Evolutionary conservation across 2,888 invertebrate species (phyloP), one percentile per base, ranked within the genome.

Genomic region (Conops quadrifasciatus): DNA sequence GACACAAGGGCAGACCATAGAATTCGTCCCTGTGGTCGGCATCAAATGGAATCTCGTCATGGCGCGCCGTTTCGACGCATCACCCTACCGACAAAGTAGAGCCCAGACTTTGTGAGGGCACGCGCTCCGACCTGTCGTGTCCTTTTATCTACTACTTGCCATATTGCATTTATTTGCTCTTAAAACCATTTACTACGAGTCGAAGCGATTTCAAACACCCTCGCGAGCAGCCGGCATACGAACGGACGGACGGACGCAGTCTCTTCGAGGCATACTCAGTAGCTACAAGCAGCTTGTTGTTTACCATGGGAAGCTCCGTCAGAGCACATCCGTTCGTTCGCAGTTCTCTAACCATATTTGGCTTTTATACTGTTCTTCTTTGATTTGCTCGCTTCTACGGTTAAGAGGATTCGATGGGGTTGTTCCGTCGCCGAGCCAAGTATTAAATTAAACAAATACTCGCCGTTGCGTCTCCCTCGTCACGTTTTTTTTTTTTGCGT

Each of bases 101-200:
- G 49, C 11, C 2, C 3, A 49, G 49, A n/a, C n/a, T 49, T 49
- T 4, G 24, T 1, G 1, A 58, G 26, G 58, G 24, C 58, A 58
- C 26, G 9, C 26, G 56, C 51, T 51, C 60, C 47, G 21, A 67
- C 66, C 65, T 68, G 67, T 62, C 63, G 58, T 63, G 67, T 63
- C 60, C 43, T 67, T 63, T 16, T 47, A 60, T 72, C 51, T 69
- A 47, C 60, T 9, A 36, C 9, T 36, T 68, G 72, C 62, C 63
- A 66, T 72, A 66, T 70, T 70, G 66, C 70, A 63, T 66, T 72
- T 70, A 72, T 72, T 66, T 72, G 69, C 71, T 58, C 47, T 67
- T 53, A 24, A 45, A 67, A 62, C 63, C 45, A 59, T 62, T 71
- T 45, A 47, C 28, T 43, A 1, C 26, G 28, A 24, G 60, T 47